These are phyloP conservation scores for Subacronicta megacephala DNA, from an alignment of 2,888 invertebrate species.

Conservation along the genomic window DNA sequence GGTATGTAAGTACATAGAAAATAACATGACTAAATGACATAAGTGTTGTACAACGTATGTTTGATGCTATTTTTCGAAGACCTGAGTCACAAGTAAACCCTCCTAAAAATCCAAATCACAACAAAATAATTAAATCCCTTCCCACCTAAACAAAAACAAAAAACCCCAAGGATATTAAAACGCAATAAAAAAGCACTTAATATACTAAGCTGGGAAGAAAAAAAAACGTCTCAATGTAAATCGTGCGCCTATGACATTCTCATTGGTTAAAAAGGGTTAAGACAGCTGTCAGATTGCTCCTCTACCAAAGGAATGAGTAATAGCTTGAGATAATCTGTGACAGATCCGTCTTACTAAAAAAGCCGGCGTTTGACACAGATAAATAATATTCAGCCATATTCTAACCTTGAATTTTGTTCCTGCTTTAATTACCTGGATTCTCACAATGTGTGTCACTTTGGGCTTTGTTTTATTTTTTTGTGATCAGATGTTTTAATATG, in stretches of 20 bases:
- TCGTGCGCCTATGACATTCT: slow-evolving; percentile 84
- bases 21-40: too few species aligned
- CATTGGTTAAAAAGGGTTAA: slow-evolving; percentile 89
- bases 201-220: slow-evolving; percentile 65
- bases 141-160: slow-evolving; percentile 39
- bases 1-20: too few species aligned
- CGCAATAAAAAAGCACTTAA: slow-evolving; percentile 76
- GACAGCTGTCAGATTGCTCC: slow-evolving; percentile 87
- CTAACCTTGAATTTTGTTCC: slow-evolving; percentile 79
- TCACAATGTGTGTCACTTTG: slow-evolving; percentile 82
- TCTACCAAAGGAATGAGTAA: slow-evolving; percentile 86
- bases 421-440: slow-evolving; percentile 88
- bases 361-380: slow-evolving; percentile 86
- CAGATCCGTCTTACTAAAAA: slow-evolving; percentile 88
- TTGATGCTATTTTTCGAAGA: slow-evolving; percentile 5
- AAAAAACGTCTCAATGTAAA: slow-evolving; percentile 76
- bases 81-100: slow-evolving; percentile 17
- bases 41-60: too few species aligned
- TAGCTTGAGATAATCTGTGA: slow-evolving; percentile 86
- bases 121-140: slow-evolving; percentile 44
- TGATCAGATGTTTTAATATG: slow-evolving; percentile 47
- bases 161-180: slow-evolving; percentile 68
- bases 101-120: slow-evolving; percentile 21
- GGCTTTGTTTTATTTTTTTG: slow-evolving; percentile 61
- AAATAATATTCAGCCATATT: slow-evolving; percentile 85